These are phyloP conservation scores for Pantherophis vulpinus DNA, from an alignment of 2,797 vertebrate species.

Conservation along the genomic window DNA sequence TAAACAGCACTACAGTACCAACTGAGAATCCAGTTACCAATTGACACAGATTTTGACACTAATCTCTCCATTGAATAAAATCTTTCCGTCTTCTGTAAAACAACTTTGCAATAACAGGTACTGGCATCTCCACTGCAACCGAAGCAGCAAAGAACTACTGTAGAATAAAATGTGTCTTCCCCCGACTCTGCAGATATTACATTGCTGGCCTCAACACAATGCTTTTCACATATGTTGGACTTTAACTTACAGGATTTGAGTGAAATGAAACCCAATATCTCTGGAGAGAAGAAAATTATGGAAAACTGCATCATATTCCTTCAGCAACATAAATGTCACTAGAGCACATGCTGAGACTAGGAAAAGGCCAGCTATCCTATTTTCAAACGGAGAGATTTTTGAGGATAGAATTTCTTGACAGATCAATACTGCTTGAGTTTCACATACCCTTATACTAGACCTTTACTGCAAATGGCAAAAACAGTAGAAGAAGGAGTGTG, in stretches of 20 bases:
- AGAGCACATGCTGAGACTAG: not conserved
- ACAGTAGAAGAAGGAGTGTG: not conserved
- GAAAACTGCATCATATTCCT: not conserved
- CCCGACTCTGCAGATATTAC: not conserved
- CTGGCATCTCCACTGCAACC: not conserved
- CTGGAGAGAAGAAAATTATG: not conserved
- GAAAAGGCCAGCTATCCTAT: not conserved
- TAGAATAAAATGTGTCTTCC: not conserved
- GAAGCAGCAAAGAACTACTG: not conserved
- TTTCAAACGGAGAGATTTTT: not conserved
- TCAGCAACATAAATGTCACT: not conserved
- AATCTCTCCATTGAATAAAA: too few species aligned
- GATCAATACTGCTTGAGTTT: not conserved
- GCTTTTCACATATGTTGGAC: not conserved
- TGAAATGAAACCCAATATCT: not conserved
- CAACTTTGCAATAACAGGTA: not conserved
- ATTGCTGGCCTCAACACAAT: not conserved
- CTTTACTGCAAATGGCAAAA: not conserved
- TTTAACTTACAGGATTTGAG: not conserved
- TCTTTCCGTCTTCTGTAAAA: not conserved
- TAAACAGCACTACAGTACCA: not conserved
- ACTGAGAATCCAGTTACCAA: not conserved
- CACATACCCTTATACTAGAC: not conserved
- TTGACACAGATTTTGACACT: not conserved
- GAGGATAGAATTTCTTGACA: not conserved